Evolutionary conservation across 2,113 vertebrate species (phyloP), one percentile per base, ranked within the genome.

Genomic region (Acanthochromis polyacanthus): DNA sequence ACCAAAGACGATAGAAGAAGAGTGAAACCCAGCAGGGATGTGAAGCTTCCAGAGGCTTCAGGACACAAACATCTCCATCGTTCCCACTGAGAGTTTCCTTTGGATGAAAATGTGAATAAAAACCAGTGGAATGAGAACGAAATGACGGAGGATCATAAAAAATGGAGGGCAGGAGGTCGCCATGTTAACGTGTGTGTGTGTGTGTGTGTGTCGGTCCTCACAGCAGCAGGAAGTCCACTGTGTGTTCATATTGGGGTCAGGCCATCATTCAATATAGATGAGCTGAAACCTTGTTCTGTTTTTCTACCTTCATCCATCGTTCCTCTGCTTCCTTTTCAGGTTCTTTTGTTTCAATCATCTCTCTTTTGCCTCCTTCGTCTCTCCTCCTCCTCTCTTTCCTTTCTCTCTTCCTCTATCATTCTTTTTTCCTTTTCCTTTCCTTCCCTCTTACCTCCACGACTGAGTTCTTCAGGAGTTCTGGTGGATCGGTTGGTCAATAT

Each of bases 201-300:
- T 25, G 25, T 25, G 25, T 25, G 25, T 25, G 25, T 3, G 40
- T 19, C 4, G 38, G 62, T 30, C 45, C 62, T 64, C 62, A n/a
- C 63, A 66, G 17, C 15, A 16, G 1, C 23, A 43, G 64, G 14
- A 67, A 38, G 14, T 40, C 19, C 1, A 1, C 28, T 16, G 64
- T 19, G 56, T 78, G 38, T 56, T 30, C 30, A 66, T 32, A 20
- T 80, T 71, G 76, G 40, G 71, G 71, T 82, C 80, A 83, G 32
- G 20, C 43, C 73, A 57, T 81, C 63, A 61, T 85, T 63, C 1
- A 79, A 30, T 75, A 80, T 73, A 28, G 30, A 87, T 75, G 59
- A 87, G 36, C 32, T 58, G 23, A 71, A 56, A 57, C 22, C 10
- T 17, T 32, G 5, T 15, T 38, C 20, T 20, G 3, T 0, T 9